Evolutionary conservation across 2,888 invertebrate species (phyloP), one percentile per base, ranked within the genome.

Genomic region (Zaprionus bogoriensis): DNA sequence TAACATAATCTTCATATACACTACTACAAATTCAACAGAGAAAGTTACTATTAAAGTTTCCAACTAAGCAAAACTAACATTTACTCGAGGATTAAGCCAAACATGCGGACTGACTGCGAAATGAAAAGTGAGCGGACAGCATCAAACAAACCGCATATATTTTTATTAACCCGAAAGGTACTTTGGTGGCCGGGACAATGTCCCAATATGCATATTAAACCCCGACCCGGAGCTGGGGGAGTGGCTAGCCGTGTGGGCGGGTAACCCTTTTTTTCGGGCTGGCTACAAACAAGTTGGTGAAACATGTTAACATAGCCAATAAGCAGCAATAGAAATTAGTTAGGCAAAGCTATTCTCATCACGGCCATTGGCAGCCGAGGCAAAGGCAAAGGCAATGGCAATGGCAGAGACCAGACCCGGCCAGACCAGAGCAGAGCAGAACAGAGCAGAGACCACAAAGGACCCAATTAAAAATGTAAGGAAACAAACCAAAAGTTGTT

Each of bases 391-490:
- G n/a, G n/a, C n/a, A n/a, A n/a, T n/a, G n/a, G n/a, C n/a, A n/a
- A n/a, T n/a, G n/a, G n/a, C n/a, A n/a, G n/a, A n/a, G n/a, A n/a
- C n/a, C n/a, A 51, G 66, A 27, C 27, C 2, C 9, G 27, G 27
- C 27, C 27, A 27, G 27, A 27, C 27, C 9, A 10, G 27, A 27
- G 9, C 17, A 17, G 10, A 17, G 41, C 20, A n/a, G 20, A 20
- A 12, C n/a, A 4, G 38, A 19, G 10, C 38, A 38, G 38, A 39
- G 38, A 82, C 86, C 88, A 78, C 89, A 89, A 88, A 88, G 88
- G 87, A 88, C 89, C 83, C 89, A 88, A 88, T 89, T 88, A 88
- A 85, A 88, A 88, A 89, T 88, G 87, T 88, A 83, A 81, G 78
- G 71, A 79, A 88, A 87, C 81, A 87, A 83, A 77, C 67, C 88